Percentiles rank a stretch among this genome's conserved stretches.
phyloP scores from a whole-genome alignment of 1,140 invertebrate genomes.

The Zophobas morio region DNA sequence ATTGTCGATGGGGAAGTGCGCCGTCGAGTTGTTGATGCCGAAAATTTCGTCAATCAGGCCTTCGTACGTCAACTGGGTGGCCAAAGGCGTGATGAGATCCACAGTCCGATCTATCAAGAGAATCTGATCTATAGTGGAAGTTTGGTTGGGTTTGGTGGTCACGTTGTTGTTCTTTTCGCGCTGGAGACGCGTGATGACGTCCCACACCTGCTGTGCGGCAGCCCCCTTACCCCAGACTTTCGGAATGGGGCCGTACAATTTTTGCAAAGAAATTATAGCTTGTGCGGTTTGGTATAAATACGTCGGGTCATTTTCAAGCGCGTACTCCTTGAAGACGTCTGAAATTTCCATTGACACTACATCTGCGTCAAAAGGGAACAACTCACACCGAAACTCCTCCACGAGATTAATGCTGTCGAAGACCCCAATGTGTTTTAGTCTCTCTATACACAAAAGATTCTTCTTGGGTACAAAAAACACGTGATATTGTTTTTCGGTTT shows the following conservation, averaged over 20 bases:
- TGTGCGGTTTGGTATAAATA: constrained; percentile 91
- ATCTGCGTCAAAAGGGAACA: constrained; percentile 94
- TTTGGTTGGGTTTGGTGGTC: constrained; percentile 63
- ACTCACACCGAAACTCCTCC: constrained; percentile 89
- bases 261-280: constrained; percentile 88
- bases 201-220: constrained; percentile 90
- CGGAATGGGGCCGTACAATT: constrained; percentile 90
- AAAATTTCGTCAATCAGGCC: constrained; percentile 92
- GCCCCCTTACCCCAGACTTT: constrained; percentile 92
- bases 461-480: constrained; percentile 92
- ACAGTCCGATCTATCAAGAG: constrained; percentile 80
- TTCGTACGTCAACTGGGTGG: constrained; percentile 97
- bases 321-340: constrained; percentile 85
- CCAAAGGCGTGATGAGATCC: constrained; percentile 92
- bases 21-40: constrained; percentile 78
- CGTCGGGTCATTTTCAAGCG: constrained; percentile 91
- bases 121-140: constrained; percentile 87
- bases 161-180: constrained; percentile 73
- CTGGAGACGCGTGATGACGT: constrained; percentile 86
- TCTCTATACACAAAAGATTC: constrained; percentile 89
- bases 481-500: constrained; percentile 76
- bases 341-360: constrained; percentile 93
- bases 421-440: constrained; percentile 86
- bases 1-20: constrained; percentile 87
- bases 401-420: constrained; percentile 83